phyloP scores from a whole-genome alignment of 2,797 vertebrate species.

The Esox lucius region DNA sequence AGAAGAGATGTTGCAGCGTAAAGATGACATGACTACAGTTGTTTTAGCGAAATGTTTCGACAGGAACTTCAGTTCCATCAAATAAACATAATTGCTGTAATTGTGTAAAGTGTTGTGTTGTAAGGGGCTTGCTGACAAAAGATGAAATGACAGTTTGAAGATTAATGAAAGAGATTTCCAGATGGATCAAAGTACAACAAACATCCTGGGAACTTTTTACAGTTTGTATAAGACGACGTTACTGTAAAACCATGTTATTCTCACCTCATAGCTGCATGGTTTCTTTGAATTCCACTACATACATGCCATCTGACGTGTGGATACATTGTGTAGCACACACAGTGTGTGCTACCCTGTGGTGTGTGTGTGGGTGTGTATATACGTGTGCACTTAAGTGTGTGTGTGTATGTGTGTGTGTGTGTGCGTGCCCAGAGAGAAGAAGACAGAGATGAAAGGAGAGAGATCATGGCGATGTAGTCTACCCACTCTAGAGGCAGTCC shows the following conservation, averaged over 20 bases:
- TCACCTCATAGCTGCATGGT: too few relatives aligned
- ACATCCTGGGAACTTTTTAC: not conserved
- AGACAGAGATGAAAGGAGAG: conserved; percentile 1
- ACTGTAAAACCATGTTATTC: too few relatives aligned
- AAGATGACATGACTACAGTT: conserved; percentile 58
- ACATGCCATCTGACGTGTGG: too few relatives aligned
- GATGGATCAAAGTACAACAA: not conserved
- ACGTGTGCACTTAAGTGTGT: not conserved
- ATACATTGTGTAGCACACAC: too few relatives aligned
- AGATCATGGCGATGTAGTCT: conserved; percentile 37
- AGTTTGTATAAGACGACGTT: not conserved
- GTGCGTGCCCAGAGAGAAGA: conserved; percentile 9
- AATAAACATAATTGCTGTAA: conserved; percentile 56
- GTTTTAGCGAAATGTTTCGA: conserved; percentile 64
- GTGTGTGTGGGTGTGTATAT: not conserved
- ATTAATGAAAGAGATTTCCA: conserved; percentile 23
- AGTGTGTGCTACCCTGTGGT: too few relatives aligned
- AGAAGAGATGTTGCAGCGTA: conserved; percentile 42
- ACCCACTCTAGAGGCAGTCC: conserved; percentile 17
- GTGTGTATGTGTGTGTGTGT: not conserved
- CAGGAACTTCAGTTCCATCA: conserved; percentile 52
- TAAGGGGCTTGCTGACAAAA: conserved; percentile 48
- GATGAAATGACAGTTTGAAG: conserved; percentile 47
- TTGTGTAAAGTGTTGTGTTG: conserved; percentile 41
- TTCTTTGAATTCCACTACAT: too few relatives aligned